Evolutionary conservation across 64 coral and sea anemone species (phyloP).

Genomic region (Montipora cactus): DNA sequence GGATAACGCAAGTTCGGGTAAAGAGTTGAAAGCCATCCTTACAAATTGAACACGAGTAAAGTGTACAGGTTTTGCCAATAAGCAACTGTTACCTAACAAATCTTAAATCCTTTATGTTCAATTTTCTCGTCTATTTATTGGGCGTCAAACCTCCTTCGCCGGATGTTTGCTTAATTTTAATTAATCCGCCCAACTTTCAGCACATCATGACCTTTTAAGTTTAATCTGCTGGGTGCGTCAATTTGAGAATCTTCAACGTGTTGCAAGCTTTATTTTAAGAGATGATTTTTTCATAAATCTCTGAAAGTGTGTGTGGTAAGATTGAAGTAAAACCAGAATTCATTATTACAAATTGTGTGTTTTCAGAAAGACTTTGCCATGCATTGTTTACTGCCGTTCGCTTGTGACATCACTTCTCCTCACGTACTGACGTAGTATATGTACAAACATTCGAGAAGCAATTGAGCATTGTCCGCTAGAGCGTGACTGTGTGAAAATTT

Average conservation of each 20-base stretch:
- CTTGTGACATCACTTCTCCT: too few relatives aligned
- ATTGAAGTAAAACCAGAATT: too few relatives aligned
- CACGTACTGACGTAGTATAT: too few relatives aligned
- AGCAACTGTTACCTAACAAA: neutral
- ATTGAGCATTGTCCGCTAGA: too few relatives aligned
- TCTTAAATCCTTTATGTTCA: neutral
- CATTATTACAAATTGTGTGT: too few relatives aligned
- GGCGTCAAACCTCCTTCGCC: neutral
- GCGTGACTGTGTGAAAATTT: too few relatives aligned
- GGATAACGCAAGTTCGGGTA: conserved; percentile 12
- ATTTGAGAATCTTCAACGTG: neutral
- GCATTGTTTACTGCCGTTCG: too few relatives aligned
- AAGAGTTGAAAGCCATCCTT: conserved; percentile 16
- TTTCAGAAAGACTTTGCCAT: too few relatives aligned
- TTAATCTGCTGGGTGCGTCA: neutral
- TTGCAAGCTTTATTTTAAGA: neutral
- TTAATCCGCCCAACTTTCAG: neutral
- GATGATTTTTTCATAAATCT: neutral
- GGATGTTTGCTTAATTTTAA: neutral
- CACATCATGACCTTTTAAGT: neutral
- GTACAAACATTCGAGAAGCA: too few relatives aligned
- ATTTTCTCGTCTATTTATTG: neutral
- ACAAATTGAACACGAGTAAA: neutral
- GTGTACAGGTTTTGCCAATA: neutral
- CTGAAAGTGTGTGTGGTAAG: too few relatives aligned